Conservation (phyloP, 2,888 invertebrate species). For the Baccha elongata region DNA sequence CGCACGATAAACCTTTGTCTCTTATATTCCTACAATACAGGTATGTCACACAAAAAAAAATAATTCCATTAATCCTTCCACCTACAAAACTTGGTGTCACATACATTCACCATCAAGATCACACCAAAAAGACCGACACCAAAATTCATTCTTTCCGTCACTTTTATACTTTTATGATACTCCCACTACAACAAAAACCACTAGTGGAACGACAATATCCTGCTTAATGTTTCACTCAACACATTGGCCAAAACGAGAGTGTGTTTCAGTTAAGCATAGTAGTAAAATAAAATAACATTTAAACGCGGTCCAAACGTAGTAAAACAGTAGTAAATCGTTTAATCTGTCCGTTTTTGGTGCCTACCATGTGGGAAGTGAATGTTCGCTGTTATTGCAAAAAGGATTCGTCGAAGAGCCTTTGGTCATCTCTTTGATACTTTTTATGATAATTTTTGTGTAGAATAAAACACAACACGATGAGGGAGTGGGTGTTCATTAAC, state of each 20-base stretch:
- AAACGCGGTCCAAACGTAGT: constrained; percentile 59
- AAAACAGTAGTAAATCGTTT: constrained; percentile 71
- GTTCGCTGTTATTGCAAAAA: constrained; percentile 44
- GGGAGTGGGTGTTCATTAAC: constrained; percentile 60
- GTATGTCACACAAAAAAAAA: constrained; percentile 60
- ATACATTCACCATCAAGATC: constrained; percentile 43
- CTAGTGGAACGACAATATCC: constrained; percentile 19
- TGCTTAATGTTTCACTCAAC: constrained; percentile 54
- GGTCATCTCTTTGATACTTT: constrained; percentile 61
- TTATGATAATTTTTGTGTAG: constrained; percentile 61
- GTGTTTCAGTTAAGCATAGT: constrained; percentile 32
- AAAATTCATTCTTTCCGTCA: constrained; percentile 52
- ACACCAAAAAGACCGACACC: constrained; percentile 37
- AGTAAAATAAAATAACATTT: constrained; percentile 50
- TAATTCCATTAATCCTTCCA: constrained; percentile 69
- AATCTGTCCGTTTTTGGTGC: constrained; percentile 65
- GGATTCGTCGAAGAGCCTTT: constrained; percentile 46
- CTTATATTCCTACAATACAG: constrained; percentile 40
- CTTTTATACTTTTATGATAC: constrained; percentile 65
- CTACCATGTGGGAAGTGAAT: constrained; percentile 48
- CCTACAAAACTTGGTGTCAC: constrained; percentile 44
- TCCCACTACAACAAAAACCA: constrained; percentile 12
- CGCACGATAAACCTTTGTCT: constrained; percentile 50
- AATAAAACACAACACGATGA: background rate
- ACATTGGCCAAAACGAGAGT: constrained; percentile 14